A percentile compares a stretch with the other conserved stretches of the same genome.
phyloP scores from a whole-genome alignment of 2,888 invertebrate genomes.

The Cantharis rustica region DNA sequence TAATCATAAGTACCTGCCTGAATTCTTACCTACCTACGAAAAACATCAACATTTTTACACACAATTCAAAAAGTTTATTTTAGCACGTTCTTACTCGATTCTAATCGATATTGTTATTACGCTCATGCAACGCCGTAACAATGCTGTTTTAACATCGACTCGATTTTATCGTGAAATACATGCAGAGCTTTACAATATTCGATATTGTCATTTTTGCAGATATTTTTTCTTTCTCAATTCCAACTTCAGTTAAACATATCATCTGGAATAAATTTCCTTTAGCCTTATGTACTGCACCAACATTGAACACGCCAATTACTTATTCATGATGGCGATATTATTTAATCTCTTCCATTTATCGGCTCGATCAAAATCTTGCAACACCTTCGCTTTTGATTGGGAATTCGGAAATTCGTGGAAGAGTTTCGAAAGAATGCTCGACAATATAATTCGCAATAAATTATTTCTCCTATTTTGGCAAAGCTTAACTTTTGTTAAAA shows the following conservation, averaged over 20 bases:
- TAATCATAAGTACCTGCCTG: slow-evolving; percentile 32
- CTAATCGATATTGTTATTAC: slow-evolving; percentile 16
- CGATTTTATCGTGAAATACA: slow-evolving; percentile 1
- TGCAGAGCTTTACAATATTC: neutral
- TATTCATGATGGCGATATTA: neutral
- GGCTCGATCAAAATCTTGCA: neutral
- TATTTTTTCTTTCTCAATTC: neutral
- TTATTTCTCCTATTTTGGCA: neutral
- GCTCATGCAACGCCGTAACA: slow-evolving; percentile 1
- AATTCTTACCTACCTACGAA: slow-evolving; percentile 18
- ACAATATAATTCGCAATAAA: neutral
- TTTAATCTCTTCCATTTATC: neutral
- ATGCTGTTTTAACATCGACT: neutral
- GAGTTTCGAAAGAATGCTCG: neutral
- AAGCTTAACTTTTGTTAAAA: neutral
- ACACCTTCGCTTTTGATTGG: neutral
- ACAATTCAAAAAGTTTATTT: slow-evolving; percentile 12
- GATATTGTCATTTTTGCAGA: neutral
- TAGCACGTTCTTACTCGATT: slow-evolving; percentile 11
- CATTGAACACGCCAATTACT: neutral
- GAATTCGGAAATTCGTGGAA: neutral
- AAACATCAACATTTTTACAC: slow-evolving; percentile 10
- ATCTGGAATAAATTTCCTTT: neutral
- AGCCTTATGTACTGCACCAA: neutral
- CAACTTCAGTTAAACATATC: neutral